Conservation (phyloP, 2,797 vertebrate species). For the Enteromius viviparus region DNA sequence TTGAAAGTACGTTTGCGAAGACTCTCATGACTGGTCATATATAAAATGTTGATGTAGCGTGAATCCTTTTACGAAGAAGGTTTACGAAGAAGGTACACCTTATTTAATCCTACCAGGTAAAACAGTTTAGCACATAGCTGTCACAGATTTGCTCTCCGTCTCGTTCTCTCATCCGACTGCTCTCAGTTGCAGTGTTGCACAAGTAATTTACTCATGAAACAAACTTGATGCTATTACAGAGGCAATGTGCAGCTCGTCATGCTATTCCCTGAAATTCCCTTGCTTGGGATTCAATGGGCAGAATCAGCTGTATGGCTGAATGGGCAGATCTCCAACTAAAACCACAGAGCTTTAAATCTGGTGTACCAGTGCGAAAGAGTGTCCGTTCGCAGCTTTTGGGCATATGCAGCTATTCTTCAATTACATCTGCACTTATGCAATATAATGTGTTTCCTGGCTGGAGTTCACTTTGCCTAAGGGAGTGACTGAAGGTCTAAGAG, state of each 20-base stretch:
- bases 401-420: background rate
- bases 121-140: background rate
- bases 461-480: constrained; percentile 23
- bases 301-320: background rate
- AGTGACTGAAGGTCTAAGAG: constrained; percentile 3
- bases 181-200: background rate
- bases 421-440: constrained; percentile 2
- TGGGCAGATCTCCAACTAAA: background rate
- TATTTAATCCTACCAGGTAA: background rate
- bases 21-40: background rate
- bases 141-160: background rate
- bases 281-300: background rate
- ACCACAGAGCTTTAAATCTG: constrained; percentile 15
- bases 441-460: background rate
- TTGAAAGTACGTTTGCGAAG: background rate
- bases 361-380: background rate
- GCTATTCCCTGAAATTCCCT: background rate
- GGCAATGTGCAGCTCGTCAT: background rate
- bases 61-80: background rate
- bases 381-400: background rate
- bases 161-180: background rate
- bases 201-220: constrained; percentile 16
- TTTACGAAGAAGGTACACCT: background rate
- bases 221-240: background rate
- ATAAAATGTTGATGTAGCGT: background rate